phyloP scores from a whole-genome alignment of 2,888 invertebrate species.

The Ecdyonurus torrentis region DNA sequence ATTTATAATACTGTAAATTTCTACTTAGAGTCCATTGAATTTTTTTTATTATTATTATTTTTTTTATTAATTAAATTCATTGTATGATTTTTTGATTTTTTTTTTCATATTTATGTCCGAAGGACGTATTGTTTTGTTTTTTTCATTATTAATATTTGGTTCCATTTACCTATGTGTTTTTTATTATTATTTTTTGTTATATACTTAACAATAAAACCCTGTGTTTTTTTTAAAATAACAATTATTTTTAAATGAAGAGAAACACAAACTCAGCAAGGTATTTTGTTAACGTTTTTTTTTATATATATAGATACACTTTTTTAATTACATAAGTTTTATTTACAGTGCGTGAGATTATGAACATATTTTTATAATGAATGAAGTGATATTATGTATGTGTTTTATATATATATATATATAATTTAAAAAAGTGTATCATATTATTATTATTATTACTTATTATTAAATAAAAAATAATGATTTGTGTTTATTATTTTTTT shows the following conservation, averaged over 20 bases:
- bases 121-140: not conserved
- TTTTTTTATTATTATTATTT: not conserved
- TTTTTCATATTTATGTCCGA: not conserved
- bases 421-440: too few species aligned
- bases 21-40: not conserved
- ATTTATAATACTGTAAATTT: not conserved
- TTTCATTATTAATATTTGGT: not conserved
- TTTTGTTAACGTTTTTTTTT: too few species aligned
- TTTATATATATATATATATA: too few species aligned
- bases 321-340: not conserved
- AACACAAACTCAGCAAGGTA: not conserved
- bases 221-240: not conserved
- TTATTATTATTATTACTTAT: too few species aligned
- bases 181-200: too few species aligned
- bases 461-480: too few species aligned
- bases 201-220: not conserved
- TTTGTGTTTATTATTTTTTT: too few species aligned
- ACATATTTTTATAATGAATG: too few species aligned
- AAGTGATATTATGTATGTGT: too few species aligned
- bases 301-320: not conserved
- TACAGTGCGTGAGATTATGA: too few species aligned
- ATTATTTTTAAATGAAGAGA: not conserved
- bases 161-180: not conserved
- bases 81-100: conserved; percentile 1
- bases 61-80: not conserved